Conservation (phyloP, 64 coral and sea anemone species). For the Astreopora myriophthalma region DNA sequence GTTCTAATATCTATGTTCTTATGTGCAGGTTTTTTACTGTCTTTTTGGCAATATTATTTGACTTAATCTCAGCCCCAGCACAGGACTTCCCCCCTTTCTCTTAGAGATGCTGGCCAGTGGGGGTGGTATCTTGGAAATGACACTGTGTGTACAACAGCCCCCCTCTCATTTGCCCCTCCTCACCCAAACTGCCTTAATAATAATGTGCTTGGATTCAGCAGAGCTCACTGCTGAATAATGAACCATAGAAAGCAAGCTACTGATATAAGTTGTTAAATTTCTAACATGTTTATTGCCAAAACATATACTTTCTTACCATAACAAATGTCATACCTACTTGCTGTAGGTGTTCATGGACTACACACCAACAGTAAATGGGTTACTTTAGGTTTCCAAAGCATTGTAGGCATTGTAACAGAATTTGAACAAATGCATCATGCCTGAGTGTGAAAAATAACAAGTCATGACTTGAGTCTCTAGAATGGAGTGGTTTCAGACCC, state of each 20-base stretch:
- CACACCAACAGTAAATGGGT: background rate
- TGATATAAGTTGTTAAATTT: background rate
- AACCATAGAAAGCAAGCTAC: background rate
- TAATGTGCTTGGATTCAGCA: background rate
- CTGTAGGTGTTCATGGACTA: background rate
- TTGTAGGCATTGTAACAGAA: background rate
- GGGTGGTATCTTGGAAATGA: background rate
- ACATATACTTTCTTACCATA: background rate
- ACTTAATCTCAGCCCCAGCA: background rate
- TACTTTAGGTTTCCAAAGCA: background rate
- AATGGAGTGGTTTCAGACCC: background rate
- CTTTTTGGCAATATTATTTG: background rate
- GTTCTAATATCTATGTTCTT: too few relatives aligned
- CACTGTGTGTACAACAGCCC: background rate
- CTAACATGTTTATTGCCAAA: background rate
- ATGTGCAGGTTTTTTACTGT: background rate
- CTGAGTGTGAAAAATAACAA: background rate
- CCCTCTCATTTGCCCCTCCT: background rate
- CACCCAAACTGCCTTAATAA: background rate
- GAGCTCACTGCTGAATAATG: too few relatives aligned
- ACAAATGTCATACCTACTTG: too few relatives aligned
- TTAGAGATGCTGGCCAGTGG: background rate
- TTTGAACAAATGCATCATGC: conserved; percentile 1
- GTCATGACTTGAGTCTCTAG: background rate
- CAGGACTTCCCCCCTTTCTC: background rate